Evolutionary conservation across 2,113 vertebrate species (phyloP).

Genomic region (Rostratula benghalensis): DNA sequence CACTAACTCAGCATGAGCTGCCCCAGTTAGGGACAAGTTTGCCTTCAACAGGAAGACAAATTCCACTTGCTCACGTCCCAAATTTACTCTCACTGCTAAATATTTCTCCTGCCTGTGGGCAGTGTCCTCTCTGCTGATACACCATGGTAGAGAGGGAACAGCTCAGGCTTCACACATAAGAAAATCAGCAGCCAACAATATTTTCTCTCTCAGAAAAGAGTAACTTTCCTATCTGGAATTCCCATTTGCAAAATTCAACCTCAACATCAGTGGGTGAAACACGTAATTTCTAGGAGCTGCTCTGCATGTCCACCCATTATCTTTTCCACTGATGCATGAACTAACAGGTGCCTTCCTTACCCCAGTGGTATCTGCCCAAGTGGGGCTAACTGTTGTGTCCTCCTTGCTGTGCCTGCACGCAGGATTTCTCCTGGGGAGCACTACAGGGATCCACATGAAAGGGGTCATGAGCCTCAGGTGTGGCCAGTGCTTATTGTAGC

Average conservation of each 20-base stretch:
- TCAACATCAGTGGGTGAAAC: neutral
- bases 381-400: neutral
- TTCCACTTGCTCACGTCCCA: rapidly evolving
- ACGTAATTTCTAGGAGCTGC: rapidly evolving
- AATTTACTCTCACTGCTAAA: neutral
- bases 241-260: neutral
- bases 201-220: neutral
- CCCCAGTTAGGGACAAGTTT: no score
- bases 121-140: neutral
- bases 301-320: neutral
- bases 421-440: neutral
- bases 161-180: neutral
- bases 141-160: neutral
- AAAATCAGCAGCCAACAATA: neutral
- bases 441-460: neutral
- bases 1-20: rapidly evolving
- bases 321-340: neutral
- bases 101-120: neutral
- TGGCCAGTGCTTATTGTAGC: neutral
- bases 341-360: neutral
- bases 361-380: neutral
- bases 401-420: neutral
- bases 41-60: neutral
- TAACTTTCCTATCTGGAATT: neutral
- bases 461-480: neutral